A percentile compares a stretch with the other conserved stretches of the same genome.
Evolutionary conservation across 2,113 vertebrate species (phyloP).

Genomic region (Grus americana): DNA sequence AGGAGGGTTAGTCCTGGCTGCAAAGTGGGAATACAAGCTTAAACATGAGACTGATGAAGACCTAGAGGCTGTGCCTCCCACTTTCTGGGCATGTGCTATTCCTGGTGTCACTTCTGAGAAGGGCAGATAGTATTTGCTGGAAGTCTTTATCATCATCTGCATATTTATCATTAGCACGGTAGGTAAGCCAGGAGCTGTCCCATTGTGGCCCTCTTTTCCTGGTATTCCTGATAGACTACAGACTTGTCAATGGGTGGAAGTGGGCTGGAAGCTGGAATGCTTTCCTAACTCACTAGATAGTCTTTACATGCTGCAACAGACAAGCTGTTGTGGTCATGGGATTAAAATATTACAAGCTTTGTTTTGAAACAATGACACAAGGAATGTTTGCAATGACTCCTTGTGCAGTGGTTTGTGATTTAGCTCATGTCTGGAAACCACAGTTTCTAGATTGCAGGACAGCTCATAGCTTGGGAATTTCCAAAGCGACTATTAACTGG

Average conservation of each 20-base stretch:
- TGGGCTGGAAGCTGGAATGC: neutral
- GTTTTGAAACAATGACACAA: slow-evolving; percentile 72
- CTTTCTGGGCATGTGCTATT: neutral
- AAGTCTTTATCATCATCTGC: neutral
- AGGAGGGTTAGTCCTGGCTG: neutral
- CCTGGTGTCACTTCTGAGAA: neutral
- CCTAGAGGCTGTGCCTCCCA: neutral
- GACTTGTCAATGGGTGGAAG: neutral
- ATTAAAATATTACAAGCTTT: slow-evolving; percentile 73
- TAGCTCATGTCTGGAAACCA: slow-evolving; percentile 71
- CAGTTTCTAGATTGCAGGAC: slow-evolving; percentile 72
- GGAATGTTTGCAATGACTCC: slow-evolving; percentile 59
- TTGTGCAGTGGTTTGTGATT: slow-evolving; percentile 69
- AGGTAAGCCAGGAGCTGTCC: neutral
- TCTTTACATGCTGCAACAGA: slow-evolving; percentile 45
- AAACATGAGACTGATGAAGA: neutral
- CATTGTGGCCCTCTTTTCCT: neutral
- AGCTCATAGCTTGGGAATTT: slow-evolving; percentile 72
- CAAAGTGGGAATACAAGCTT: neutral
- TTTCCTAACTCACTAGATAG: slow-evolving; percentile 25
- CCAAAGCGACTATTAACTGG: slow-evolving; percentile 63
- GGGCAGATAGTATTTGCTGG: neutral
- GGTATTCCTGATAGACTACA: neutral
- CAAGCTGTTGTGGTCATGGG: slow-evolving; percentile 49
- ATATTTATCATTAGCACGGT: neutral